Conservation (phyloP, 2,113 vertebrate genomes). For the Agapornis roseicollis region DNA sequence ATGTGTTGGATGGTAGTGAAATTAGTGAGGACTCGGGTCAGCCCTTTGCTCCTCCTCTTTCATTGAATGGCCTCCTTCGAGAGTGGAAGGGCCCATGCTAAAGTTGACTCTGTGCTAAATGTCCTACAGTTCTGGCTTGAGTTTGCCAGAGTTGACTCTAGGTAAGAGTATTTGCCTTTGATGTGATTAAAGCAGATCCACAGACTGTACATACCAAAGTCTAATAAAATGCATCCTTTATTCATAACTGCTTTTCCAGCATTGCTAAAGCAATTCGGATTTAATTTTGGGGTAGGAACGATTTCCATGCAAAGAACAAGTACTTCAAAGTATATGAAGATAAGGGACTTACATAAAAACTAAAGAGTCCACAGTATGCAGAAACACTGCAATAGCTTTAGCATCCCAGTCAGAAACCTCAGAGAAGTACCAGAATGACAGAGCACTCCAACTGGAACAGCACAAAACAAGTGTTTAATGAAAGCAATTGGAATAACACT, state of each 20-base stretch:
- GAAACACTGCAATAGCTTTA: neutral
- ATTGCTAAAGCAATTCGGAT: neutral
- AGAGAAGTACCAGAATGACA: neutral
- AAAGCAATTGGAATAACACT: conserved; percentile 50
- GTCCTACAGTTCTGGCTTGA: neutral
- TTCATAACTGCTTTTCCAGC: neutral
- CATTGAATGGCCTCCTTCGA: neutral
- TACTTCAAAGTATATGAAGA: conserved; percentile 12
- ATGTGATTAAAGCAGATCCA: neutral
- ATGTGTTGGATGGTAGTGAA: neutral
- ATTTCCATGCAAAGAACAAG: conserved; percentile 28
- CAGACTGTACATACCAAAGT: neutral
- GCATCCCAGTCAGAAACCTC: neutral
- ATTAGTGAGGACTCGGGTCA: neutral
- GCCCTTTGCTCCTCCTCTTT: neutral
- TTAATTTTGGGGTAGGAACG: neutral
- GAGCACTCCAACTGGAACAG: neutral
- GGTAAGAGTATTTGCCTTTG: neutral
- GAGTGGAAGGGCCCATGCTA: neutral
- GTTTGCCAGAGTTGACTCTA: neutral
- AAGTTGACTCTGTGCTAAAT: neutral
- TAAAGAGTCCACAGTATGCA: neutral
- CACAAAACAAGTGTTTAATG: conserved; percentile 27
- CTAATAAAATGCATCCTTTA: neutral
- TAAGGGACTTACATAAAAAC: neutral